A percentile compares a stretch with the other conserved stretches of the same genome.
phyloP scores from a whole-genome alignment of 2,113 vertebrate genomes.

The Sapayoa aenigma region DNA sequence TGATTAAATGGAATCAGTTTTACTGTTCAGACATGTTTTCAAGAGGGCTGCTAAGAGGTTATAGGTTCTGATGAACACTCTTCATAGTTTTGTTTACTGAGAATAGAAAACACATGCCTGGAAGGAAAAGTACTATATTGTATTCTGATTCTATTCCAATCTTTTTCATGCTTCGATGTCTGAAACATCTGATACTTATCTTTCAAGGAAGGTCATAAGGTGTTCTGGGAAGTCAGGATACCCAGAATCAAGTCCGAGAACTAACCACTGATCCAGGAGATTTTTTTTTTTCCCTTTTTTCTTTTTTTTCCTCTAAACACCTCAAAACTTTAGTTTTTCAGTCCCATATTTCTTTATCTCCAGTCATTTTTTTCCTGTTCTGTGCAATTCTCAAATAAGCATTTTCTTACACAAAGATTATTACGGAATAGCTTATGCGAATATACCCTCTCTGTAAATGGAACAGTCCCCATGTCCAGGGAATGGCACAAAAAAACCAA shows the following conservation, averaged over 20 bases:
- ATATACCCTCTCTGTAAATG: background rate
- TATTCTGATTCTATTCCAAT: background rate
- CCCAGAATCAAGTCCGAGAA: background rate
- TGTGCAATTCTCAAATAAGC: background rate
- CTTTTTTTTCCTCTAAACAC: background rate
- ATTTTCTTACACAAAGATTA: background rate
- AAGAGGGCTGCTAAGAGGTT: background rate
- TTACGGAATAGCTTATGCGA: rapidly evolving
- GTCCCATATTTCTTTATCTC: background rate
- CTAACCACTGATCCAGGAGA: background rate
- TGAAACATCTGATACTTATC: background rate
- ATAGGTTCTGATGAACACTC: background rate
- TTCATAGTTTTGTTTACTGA: background rate
- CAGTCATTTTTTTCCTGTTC: background rate
- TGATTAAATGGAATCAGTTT: background rate
- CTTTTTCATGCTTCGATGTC: background rate
- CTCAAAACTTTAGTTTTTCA: background rate
- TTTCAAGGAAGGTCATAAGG: background rate
- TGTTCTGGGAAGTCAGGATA: background rate
- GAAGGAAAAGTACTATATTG: background rate
- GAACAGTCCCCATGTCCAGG: background rate
- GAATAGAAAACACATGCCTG: background rate
- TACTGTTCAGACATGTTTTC: background rate
- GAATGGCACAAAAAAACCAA: background rate
- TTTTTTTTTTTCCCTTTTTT: too few species aligned